Conservation (phyloP, 2,113 vertebrate genomes). For the Oenanthe melanoleuca region DNA sequence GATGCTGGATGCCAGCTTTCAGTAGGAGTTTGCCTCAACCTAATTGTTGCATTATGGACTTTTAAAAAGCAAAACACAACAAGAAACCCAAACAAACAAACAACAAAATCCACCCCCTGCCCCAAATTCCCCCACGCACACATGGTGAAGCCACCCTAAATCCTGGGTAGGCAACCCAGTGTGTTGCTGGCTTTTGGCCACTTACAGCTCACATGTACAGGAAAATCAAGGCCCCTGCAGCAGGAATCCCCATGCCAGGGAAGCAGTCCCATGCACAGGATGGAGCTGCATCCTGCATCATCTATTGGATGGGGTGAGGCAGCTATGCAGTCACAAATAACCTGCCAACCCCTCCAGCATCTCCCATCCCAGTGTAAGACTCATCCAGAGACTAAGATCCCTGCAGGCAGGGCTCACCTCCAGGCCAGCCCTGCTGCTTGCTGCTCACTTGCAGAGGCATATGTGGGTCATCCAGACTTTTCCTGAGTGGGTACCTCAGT, state of each 20-base stretch:
- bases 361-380: neutral
- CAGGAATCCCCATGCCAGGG: neutral
- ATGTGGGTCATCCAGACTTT: neutral
- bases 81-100: conserved; percentile 41
- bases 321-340: neutral
- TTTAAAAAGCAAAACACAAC: neutral
- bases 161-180: neutral
- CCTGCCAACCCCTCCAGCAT: neutral
- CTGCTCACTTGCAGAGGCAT: neutral
- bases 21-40: conserved; percentile 18
- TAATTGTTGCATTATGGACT: conserved; percentile 32
- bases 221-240: neutral
- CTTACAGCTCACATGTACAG: rapidly evolving
- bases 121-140: neutral
- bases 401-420: neutral
- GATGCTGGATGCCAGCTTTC: neutral
- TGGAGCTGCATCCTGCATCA: neutral
- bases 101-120: neutral
- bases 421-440: rapidly evolving
- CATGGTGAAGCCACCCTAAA: neutral
- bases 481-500: too few relatives aligned
- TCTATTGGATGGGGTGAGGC: rapidly evolving
- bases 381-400: neutral
- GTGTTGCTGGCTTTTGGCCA: neutral
- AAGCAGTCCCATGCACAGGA: neutral